phyloP scores from a whole-genome alignment of 1,140 invertebrate genomes.

The Cheumatopsyche charites region DNA sequence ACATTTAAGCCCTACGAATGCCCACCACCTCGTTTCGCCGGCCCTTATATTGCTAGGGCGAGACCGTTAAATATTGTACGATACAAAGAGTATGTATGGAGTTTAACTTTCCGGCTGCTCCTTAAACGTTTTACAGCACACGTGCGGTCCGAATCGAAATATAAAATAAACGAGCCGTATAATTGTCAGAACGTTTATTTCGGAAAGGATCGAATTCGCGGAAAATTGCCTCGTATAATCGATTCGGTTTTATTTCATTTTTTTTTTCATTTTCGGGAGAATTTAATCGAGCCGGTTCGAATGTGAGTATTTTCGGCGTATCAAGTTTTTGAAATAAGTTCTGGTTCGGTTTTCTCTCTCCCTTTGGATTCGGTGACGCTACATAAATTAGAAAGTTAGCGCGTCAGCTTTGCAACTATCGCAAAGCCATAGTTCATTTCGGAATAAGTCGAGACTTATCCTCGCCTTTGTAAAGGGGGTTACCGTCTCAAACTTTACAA shows the following conservation, averaged over 20 bases:
- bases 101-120: background rate
- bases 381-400: slow-evolving; percentile 33
- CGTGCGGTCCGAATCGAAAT: background rate
- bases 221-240: too few relatives aligned
- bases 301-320: background rate
- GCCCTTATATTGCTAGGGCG: slow-evolving; percentile 2
- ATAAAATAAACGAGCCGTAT: too few relatives aligned
- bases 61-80: slow-evolving; percentile 2
- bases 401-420: slow-evolving; percentile 32
- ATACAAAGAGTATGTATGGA: background rate
- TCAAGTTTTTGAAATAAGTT: slow-evolving; percentile 7
- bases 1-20: background rate
- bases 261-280: too few relatives aligned
- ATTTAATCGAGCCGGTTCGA: background rate
- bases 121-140: background rate
- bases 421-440: slow-evolving; percentile 35
- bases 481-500: too few relatives aligned
- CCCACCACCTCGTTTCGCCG: background rate
- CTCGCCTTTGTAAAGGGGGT: too few relatives aligned
- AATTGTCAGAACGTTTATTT: too few relatives aligned
- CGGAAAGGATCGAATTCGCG: too few relatives aligned
- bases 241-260: too few relatives aligned
- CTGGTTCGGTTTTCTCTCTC: too few relatives aligned
- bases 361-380: background rate
- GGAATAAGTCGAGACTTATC: slow-evolving; percentile 23